Evolutionary conservation across 92 coral and sea anemone species (phyloP), one percentile per base, ranked within the genome.

Genomic region (Epizoanthus illoricatus): DNA sequence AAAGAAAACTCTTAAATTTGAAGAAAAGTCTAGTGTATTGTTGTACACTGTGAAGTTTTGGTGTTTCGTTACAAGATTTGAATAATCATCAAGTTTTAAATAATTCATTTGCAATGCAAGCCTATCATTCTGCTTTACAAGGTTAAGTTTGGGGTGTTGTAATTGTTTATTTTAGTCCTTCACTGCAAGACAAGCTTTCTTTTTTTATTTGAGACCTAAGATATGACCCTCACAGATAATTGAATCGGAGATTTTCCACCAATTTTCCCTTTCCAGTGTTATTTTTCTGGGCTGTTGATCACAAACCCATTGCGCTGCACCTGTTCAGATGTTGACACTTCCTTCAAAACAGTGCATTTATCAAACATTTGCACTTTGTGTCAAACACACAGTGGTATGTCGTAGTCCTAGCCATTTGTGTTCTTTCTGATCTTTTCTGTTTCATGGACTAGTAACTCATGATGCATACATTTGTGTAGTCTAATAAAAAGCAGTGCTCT

Each of bases 251-350:
- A 45, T 20, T 62, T 42, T 41, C 15, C 21, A n/a, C 19, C 18
- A 63, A 63, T 18, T 16, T 20, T 10, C 19, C 15, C 60, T 0
- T 10, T 61, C 57, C n/a, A n/a, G n/a, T 78, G 41, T 63, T 78
- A 13, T 71, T 24, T 71, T 78, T 62, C 8, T 47, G 2, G 28
- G 52, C 82, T 4, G 18, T 20, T 62, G 59, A 24, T 20, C 71
- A 43, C 58, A 42, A 20, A 15, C 43, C 55, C 64, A 19, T 59
- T 20, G 24, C 5, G 13, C 5, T 78, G 82, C 82, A 78, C 82
- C 82, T 78, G 82, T 42, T 78, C 71, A 7, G 5, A 9, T 78
- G 82, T 78, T 78, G 41, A 78, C 61, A 39, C 12, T 45, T 16
- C 66, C 58, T 63, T 66, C 59, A 63, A 42, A 78, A 78, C 52